phyloP scores from a whole-genome alignment of 2,113 vertebrate species.

The Siphamia tubifer region DNA sequence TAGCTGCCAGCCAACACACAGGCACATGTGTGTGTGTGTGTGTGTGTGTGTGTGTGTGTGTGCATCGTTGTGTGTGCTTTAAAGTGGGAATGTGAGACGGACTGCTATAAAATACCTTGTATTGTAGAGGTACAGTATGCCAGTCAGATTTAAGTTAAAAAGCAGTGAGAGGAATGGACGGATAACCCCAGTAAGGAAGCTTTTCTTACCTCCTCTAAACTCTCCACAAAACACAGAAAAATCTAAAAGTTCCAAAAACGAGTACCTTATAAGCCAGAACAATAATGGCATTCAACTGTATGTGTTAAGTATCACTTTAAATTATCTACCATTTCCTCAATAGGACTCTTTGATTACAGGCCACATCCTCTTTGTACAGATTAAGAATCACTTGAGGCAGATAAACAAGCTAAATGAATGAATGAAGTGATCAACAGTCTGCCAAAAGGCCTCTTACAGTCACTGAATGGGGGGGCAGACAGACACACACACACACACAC shows the following conservation, averaged over 20 bases:
- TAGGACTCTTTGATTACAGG: constrained; percentile 22
- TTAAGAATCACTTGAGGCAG: constrained; percentile 36
- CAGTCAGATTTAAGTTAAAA: constrained; percentile 31
- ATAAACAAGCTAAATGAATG: constrained; percentile 2
- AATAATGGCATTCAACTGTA: constrained; percentile 37
- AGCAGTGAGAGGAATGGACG: too few species aligned
- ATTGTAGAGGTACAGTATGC: constrained; percentile 11
- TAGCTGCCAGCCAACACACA: constrained; percentile 36
- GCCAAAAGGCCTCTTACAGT: background rate
- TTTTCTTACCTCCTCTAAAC: too few species aligned
- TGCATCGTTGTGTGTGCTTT: background rate
- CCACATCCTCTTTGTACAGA: constrained; percentile 24
- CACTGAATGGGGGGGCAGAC: background rate
- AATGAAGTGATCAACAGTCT: constrained; percentile 16
- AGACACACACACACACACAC: background rate
- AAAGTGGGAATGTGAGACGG: background rate
- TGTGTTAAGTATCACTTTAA: constrained; percentile 41
- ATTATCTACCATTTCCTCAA: constrained; percentile 56
- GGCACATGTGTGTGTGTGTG: background rate
- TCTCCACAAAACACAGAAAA: constrained; percentile 16
- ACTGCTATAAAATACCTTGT: constrained; percentile 6
- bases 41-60: constrained; percentile 2
- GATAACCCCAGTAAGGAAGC: too few species aligned
- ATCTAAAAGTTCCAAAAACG: constrained; percentile 39
- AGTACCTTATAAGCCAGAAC: constrained; percentile 45